Evolutionary conservation across 2,888 invertebrate genomes (phyloP).

Genomic region (Teleiodes luculella): DNA sequence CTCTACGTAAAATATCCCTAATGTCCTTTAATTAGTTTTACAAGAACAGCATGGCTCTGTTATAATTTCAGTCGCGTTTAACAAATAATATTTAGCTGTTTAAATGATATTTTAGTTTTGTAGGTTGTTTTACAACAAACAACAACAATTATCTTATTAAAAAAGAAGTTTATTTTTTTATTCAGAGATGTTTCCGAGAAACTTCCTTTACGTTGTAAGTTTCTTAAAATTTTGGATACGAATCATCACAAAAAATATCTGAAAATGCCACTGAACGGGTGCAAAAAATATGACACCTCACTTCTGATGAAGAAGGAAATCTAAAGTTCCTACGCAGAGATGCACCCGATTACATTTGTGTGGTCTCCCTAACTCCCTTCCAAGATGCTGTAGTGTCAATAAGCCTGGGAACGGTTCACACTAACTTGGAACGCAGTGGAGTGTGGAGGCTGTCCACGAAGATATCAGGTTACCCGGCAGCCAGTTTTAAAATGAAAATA

Average conservation of each 20-base stretch:
- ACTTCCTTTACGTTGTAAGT: no score
- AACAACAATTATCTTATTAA: neutral
- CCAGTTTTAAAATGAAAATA: slow-evolving; percentile 31
- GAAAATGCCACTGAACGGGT: no score
- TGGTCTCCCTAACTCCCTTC: slow-evolving; percentile 21
- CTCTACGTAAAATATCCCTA: no score
- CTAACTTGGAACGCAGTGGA: slow-evolving; percentile 55
- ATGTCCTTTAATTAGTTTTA: no score
- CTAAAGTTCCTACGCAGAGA: neutral
- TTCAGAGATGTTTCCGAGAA: no score
- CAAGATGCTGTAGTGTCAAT: slow-evolving; percentile 30
- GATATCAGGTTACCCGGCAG: slow-evolving; percentile 57
- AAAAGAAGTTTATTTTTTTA: no score
- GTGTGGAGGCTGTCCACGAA: slow-evolving; percentile 50
- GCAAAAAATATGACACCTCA: neutral
- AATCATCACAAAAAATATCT: no score
- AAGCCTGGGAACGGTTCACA: slow-evolving; percentile 57
- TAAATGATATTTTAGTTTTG: no score
- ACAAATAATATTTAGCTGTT: no score
- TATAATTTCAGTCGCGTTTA: no score
- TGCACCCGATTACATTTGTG: slow-evolving; percentile 25
- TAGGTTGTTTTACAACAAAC: neutral
- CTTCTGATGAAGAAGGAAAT: neutral
- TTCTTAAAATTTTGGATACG: no score
- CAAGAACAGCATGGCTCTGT: no score